Evolutionary conservation across 2,888 invertebrate genomes (phyloP), one percentile per base, ranked within the genome.

Genomic region (Pammene aurita): DNA sequence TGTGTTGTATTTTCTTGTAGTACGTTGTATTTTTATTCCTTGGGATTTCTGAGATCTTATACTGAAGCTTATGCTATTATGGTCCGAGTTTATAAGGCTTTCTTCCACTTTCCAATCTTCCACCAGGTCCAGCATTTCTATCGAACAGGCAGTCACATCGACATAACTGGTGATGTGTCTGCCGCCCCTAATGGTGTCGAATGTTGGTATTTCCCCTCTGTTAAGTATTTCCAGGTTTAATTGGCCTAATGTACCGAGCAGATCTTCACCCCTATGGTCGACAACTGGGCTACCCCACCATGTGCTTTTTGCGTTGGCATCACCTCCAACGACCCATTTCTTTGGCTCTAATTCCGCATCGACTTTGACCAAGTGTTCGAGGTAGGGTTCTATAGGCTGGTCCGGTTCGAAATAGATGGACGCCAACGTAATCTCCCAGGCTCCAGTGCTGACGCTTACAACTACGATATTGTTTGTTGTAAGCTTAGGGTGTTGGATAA

Each of bases 181-280:
- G 44, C 44, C 44, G 5, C 44, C 44, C 10, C 44, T 11, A 10
- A 44, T 44, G 44, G 44, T 44, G 44, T 44, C 44, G 13, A 44
- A 44, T 44, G 44, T 44, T 13, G 44, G 44, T 11, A 13, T 72
- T 5, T 70, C 38, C 1, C 78, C 77, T 0, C n/a, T 56, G 66
- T 80, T 79, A 0, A 79, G 70, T 11, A 77, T 61, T 34, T 78
- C 71, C n/a, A 77, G 34, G 18, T 56, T 55, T 18, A 70, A 18
- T 7, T 77, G 73, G 0, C 72, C 63, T 0, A 77, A 44, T 7
- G 66, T 11, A 0, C 67, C 69, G 0, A 56, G 9, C 38, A 73
- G 6, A 0, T 64, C 66, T 0, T 72, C 73, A 0, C 76, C 76
- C 35, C 75, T 68, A 11, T 42, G 7, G 66, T 78, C 73, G 0